These are phyloP conservation scores for Melanotaenia boesemani DNA, from an alignment of 2,797 vertebrate genomes.

Conservation along the genomic window DNA sequence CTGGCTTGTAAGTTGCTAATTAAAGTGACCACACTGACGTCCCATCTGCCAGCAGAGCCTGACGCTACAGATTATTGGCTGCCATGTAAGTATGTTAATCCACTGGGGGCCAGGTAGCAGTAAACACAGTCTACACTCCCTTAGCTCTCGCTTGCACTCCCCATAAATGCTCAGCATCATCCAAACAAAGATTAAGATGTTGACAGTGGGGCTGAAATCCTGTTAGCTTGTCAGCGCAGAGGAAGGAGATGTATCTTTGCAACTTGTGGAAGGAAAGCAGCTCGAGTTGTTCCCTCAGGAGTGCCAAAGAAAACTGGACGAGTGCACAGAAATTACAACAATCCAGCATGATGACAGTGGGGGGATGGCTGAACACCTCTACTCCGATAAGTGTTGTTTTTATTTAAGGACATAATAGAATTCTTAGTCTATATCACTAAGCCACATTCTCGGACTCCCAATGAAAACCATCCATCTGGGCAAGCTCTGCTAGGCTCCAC, in stretches of 20 bases:
- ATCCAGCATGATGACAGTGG: conserved; percentile 49
- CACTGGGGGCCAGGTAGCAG: conserved; percentile 50
- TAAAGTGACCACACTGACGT: conserved; percentile 67
- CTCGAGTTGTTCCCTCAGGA: background rate
- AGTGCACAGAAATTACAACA: conserved; percentile 48
- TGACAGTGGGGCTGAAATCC: conserved; percentile 50
- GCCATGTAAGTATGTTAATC: conserved; percentile 56
- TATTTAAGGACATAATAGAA: conserved; percentile 59
- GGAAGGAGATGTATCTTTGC: conserved; percentile 14
- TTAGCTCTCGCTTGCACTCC: conserved; percentile 21
- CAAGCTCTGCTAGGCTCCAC: conserved; percentile 44
- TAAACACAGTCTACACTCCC: conserved; percentile 38
- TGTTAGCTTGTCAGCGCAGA: conserved; percentile 42
- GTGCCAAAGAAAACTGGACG: conserved; percentile 21
- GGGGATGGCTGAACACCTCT: background rate
- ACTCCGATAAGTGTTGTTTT: conserved; percentile 22
- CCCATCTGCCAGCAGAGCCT: conserved; percentile 70
- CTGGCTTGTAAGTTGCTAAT: conserved; percentile 62
- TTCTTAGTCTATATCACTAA: conserved; percentile 39
- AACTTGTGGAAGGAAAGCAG: conserved; percentile 12
- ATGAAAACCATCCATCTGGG: conserved; percentile 61
- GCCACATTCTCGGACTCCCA: conserved; percentile 25
- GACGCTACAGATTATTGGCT: conserved; percentile 48
- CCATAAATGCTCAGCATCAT: conserved; percentile 28
- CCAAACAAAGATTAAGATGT: conserved; percentile 63